Evolutionary conservation across 2,888 invertebrate genomes (phyloP).

Genomic region (Athrips mouffetella): DNA sequence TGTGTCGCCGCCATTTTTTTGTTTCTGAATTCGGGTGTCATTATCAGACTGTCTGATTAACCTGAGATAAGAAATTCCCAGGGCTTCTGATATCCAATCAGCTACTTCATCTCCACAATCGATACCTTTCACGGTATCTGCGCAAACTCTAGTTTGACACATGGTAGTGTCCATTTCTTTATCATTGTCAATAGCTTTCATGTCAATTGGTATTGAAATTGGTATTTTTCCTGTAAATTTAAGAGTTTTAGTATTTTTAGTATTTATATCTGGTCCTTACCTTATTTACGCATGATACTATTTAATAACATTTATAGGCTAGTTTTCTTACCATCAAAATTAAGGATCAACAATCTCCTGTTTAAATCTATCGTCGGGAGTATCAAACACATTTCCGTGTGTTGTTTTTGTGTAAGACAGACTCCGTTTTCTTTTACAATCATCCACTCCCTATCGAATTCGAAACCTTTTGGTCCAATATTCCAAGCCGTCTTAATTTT

Average conservation of each 20-base stretch:
- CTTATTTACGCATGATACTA: no score
- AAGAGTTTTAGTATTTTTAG: background rate
- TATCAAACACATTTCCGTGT: conserved; percentile 87
- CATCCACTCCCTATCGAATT: conserved; percentile 97
- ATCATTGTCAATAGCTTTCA: conserved; percentile 31
- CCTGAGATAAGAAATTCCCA: conserved; percentile 83
- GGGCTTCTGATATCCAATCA: conserved; percentile 87
- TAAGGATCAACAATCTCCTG: conserved; percentile 72
- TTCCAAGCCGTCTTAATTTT: conserved; percentile 83
- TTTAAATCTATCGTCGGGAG: conserved; percentile 83
- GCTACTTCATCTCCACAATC: conserved; percentile 92
- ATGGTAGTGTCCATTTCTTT: conserved; percentile 52
- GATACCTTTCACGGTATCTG: conserved; percentile 85
- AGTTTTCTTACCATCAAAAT: conserved; percentile 77
- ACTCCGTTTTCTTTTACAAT: conserved; percentile 89
- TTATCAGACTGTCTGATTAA: conserved; percentile 80
- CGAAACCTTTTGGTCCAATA: conserved; percentile 86
- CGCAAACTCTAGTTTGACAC: conserved; percentile 91
- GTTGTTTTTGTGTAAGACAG: conserved; percentile 92
- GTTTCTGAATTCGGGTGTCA: conserved; percentile 52
- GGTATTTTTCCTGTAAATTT: conserved; percentile 66
- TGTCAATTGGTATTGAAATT: conserved; percentile 75
- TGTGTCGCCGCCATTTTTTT: conserved; percentile 40
- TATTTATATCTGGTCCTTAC: no score
- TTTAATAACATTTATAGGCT: no score